These are phyloP conservation scores for Synodontis membranacea DNA, from an alignment of 2,113 vertebrate genomes.

Conservation along the genomic window DNA sequence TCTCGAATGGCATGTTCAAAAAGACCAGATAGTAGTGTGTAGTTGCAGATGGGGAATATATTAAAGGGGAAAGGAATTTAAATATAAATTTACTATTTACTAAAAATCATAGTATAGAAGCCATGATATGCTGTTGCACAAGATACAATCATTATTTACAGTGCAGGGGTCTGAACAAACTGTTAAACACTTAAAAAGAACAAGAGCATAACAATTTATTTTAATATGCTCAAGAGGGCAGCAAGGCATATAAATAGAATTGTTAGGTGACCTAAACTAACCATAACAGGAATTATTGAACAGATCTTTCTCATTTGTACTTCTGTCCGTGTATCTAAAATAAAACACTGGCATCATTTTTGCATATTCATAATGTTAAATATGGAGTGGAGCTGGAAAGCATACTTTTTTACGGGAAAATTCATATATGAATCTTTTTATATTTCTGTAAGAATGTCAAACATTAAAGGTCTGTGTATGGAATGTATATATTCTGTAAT, in stretches of 20 bases:
- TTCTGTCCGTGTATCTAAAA: background rate
- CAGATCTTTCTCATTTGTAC: background rate
- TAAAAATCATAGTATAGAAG: conserved; percentile 9
- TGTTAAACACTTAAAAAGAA: too few relatives aligned
- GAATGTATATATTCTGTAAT: too few relatives aligned
- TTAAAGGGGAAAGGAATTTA: too few relatives aligned
- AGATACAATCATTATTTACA: background rate
- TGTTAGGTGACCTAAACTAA: background rate
- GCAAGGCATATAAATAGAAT: background rate
- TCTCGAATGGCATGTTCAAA: background rate
- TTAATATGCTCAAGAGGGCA: background rate
- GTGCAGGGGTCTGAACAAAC: background rate
- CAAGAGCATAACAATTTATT: background rate
- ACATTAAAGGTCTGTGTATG: too few relatives aligned
- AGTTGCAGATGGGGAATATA: too few relatives aligned
- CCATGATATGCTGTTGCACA: conserved; percentile 18
- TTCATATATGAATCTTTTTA: background rate
- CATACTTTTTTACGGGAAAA: background rate
- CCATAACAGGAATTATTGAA: background rate
- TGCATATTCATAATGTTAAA: background rate
- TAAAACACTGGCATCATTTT: background rate
- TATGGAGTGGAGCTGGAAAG: background rate
- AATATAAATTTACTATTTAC: too few relatives aligned
- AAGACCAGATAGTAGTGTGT: background rate
- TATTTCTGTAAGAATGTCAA: background rate